Conservation (phyloP, 1,140 invertebrate genomes). For the Drosophila trapezifrons region DNA sequence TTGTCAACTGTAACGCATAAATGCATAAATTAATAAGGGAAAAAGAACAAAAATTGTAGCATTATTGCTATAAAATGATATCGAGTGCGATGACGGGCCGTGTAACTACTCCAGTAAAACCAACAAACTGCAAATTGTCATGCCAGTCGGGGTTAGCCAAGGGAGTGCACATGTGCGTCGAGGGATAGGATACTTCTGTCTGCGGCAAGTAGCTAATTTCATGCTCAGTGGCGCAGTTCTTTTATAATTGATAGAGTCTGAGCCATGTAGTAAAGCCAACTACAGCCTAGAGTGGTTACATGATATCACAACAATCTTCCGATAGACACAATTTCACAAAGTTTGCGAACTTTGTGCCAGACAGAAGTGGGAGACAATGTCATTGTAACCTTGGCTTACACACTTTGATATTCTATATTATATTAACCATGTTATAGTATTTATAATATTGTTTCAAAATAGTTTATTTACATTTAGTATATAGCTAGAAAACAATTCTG, state of each 20-base stretch:
- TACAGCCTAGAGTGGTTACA: constrained; percentile 20
- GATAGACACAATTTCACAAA: constrained; percentile 10
- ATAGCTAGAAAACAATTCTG: too few species aligned
- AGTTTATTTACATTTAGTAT: too few species aligned
- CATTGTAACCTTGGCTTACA: too few species aligned
- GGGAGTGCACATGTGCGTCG: constrained; percentile 20
- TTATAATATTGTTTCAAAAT: too few species aligned
- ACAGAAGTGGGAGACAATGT: not conserved
- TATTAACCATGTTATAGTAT: too few species aligned
- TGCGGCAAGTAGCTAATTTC: constrained; percentile 74
- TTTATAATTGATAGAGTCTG: constrained; percentile 65
- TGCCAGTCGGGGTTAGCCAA: constrained; percentile 54
- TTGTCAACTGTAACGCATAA: constrained; percentile 78
- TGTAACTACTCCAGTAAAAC: constrained; percentile 44
- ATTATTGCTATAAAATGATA: constrained; percentile 54
- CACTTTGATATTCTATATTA: not conserved
- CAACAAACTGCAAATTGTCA: constrained; percentile 39
- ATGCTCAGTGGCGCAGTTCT: constrained; percentile 71
- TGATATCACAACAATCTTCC: constrained; percentile 21
- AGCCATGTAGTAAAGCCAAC: constrained; percentile 5
- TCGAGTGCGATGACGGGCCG: constrained; percentile 59
- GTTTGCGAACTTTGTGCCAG: constrained; percentile 12
- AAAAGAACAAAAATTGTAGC: constrained; percentile 24
- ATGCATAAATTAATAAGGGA: constrained; percentile 77
- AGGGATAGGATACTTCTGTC: constrained; percentile 19